Evolutionary conservation across 2,888 invertebrate genomes (phyloP), one percentile per base, ranked within the genome.

Genomic region (Lordiphosa andalusiaca): DNA sequence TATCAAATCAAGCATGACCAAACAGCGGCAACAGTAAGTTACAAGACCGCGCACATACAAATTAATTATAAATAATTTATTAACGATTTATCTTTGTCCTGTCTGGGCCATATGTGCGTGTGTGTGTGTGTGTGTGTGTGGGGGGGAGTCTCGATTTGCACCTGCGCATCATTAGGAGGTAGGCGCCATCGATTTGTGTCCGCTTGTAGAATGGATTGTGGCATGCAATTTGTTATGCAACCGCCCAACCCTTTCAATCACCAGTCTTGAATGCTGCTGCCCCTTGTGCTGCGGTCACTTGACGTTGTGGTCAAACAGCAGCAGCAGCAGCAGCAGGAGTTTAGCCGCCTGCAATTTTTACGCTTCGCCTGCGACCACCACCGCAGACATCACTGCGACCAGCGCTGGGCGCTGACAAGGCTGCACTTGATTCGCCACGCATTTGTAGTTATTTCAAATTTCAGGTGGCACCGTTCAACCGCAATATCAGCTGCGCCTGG

Each of bases 21-120:
- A 56, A 7, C 53, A 47, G 21, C 42, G 23, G 16, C 46, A 52
- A 21, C 54, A 53, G 63, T 60, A 68, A 48, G 54, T 60, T 58
- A 59, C 71, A 69, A 71, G 70, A 69, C 67, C 59, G 63, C 78
- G 66, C 67, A 58, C 74, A 82, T 77, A 77, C 81, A 73, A 82
- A 82, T 84, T 85, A 81, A 81, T 82, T 82, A 81, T 85, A 81
- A 85, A 82, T 85, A 85, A 85, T 81, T 85, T 82, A 85, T 85
- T 84, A 75, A 84, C 77, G 81, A 82, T 82, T 82, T 81, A 81
- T 81, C 81, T 71, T 67, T 80, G 81, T 83, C 69, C 71, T 51
- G 50, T 36, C 50, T 47, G 47, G 47, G 50, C 58, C 46, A 71
- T 78, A 81, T 53, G 50, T 63, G 66, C 69, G 66, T 74, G 69